These are phyloP conservation scores for Penaeus indicus DNA, from an alignment of 1,140 invertebrate species.

Conservation along the genomic window DNA sequence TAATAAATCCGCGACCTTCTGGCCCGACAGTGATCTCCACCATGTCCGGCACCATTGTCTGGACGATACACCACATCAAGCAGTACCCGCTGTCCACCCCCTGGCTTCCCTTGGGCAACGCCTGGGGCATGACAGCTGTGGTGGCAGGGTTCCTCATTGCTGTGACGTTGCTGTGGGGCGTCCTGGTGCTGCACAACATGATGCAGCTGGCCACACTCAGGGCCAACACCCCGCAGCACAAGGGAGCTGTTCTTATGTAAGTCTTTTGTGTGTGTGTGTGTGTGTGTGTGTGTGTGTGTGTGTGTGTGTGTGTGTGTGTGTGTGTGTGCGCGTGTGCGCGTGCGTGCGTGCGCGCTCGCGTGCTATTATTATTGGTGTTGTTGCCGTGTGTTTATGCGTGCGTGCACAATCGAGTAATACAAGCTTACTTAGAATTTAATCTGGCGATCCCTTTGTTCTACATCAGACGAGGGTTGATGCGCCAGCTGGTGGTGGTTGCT, in stretches of 20 bases:
- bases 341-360: no score
- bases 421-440: no score
- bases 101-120: conserved; percentile 31
- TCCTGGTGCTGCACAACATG: conserved; percentile 24
- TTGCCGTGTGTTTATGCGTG: no score
- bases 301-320: no score
- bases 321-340: no score
- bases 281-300: no score
- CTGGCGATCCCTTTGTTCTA: no score
- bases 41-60: conserved; percentile 6
- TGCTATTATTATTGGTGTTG: no score
- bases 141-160: conserved; percentile 17
- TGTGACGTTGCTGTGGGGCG: not conserved
- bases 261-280: not conserved
- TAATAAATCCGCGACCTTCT: no score
- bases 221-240: not conserved
- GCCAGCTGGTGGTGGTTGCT: no score
- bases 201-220: not conserved
- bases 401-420: no score
- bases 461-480: no score
- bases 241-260: conserved; percentile 27
- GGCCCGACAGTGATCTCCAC: not conserved
- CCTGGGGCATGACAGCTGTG: not conserved
- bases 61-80: not conserved
- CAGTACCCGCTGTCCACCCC: not conserved